Base-by-base conservation (phyloP, 2,797 vertebrate species). In the Esox lucius region DNA sequence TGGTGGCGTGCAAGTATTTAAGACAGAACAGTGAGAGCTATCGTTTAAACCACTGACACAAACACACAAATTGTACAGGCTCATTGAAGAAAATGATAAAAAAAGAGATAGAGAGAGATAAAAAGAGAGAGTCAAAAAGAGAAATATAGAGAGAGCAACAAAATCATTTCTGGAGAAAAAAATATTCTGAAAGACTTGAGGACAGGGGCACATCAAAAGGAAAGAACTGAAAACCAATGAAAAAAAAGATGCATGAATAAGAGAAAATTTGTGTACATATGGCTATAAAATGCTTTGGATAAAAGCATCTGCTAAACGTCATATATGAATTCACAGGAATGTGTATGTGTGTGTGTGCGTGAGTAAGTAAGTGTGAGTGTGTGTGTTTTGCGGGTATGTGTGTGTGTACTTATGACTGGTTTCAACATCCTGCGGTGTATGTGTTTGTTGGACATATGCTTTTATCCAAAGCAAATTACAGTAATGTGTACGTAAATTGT, bases 131-230 rank as follows among this genome's bases (percentile, higher is more conserved):
- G 62, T 33, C 65, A 24, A 24, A 22, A 56, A 53, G 67, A 28
- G 61, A 33, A 66, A 42, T 61, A 53, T 59, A 31, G 75, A 49
- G 79, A 39, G 17, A 51, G 71, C 42, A 24, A 22, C 39, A 39
- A 69, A 56, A 53, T 31, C 28, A 24, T 78, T 71, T 70, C 66
- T 51, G 26, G 31, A 31, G 22, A 82, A 82, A 81, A 84, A 86
- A 87, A 86, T 83, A 85, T 86, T 86, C 84, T 88, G 87, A 89
- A 91, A 90, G 84, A 80, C 85, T 79, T 0, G 72, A 79, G 81
- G 80, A 86, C 87, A 91, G 91, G 86, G 80, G 84, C 86, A 91
- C 90, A 91, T 91, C 85, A 91, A 91, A 91, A 89, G 88, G 73
- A 75, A 76, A 86, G 87, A 87, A 83, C 83, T 90, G 84, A 88